Evolutionary conservation across 2,888 invertebrate genomes (phyloP), one percentile per base, ranked within the genome.

Genomic region (Cryptus armator): DNA sequence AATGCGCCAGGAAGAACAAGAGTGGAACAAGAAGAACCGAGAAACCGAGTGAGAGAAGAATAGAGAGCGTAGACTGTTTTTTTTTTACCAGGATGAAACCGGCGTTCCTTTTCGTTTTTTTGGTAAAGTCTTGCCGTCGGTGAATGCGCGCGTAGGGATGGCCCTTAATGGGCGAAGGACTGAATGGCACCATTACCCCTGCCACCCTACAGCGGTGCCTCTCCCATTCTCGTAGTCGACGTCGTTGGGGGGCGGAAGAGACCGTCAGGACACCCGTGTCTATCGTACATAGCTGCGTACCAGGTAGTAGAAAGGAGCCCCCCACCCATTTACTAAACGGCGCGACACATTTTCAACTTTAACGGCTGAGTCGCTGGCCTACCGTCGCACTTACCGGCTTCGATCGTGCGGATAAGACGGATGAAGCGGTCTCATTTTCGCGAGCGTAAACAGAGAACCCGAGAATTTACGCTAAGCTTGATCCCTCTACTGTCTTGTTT

Each of bases 141-240:
- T 79, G 77, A 78, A 62, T 62, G 83, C 76, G 46, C 46, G 64
- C 32, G 64, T 56, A 46, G 75, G 53, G 29, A 70, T 64, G 70
- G 77, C 14, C 70, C 85, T 89, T 90, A 90, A 91, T 90, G 89
- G 87, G 81, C 68, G 66, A 67, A 72, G 71, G 81, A 64, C 87
- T 79, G 88, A 90, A 90, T 88, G 89, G 88, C 88, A 85, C 88
- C 83, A 87, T 86, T 89, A 87, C 83, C 84, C 75, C 75, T 68
- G 68, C 59, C 74, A 77, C 76, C 79, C 78, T 70, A 37, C 59
- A 64, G 19, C 46, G 48, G 62, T 43, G 71, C 53, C 71, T 71
- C 83, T 67, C 83, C 67, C 81, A 44, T 74, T 78, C 14, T 51
- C 56, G 66, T 48, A 9, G 53, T 48, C 14, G 48, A 37, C 51